Evolutionary conservation across 2,797 vertebrate genomes (phyloP).

Genomic region (Gastrophryne carolinensis): DNA sequence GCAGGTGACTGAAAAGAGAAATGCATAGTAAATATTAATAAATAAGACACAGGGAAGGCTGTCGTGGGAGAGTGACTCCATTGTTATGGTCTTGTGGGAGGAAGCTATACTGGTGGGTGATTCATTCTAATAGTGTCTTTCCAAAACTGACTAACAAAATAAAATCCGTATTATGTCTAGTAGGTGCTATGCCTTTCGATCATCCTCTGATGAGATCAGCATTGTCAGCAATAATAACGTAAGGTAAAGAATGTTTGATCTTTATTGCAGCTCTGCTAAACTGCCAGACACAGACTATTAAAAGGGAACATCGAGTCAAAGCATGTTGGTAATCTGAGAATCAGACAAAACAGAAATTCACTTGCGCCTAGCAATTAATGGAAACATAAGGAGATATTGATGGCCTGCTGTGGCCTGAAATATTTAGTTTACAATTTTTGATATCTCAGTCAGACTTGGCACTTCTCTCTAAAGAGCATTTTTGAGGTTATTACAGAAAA

Average conservation of each 20-base stretch:
- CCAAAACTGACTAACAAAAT: too few species aligned
- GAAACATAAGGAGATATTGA: slow-evolving; percentile 54
- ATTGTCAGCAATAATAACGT: not conserved
- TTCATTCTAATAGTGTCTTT: too few species aligned
- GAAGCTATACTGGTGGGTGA: too few species aligned
- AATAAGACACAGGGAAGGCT: too few species aligned
- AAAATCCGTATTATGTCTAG: not conserved
- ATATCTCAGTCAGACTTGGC: slow-evolving; percentile 41
- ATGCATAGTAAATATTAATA: too few species aligned
- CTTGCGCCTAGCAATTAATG: slow-evolving; percentile 66
- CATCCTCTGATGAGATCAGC: not conserved
- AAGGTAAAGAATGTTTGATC: slow-evolving; percentile 9
- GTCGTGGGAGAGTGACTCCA: too few species aligned
- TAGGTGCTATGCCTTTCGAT: not conserved
- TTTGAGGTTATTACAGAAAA: not conserved
- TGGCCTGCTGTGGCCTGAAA: slow-evolving; percentile 72
- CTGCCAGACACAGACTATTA: slow-evolving; percentile 60
- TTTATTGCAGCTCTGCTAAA: slow-evolving; percentile 3
- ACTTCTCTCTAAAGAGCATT: not conserved
- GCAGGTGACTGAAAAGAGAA: too few species aligned
- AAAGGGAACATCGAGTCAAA: slow-evolving; percentile 62
- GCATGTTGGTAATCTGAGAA: slow-evolving; percentile 70
- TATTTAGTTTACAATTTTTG: slow-evolving; percentile 27
- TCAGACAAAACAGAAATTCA: slow-evolving; percentile 56
- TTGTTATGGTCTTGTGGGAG: too few species aligned